phyloP scores from a whole-genome alignment of 1,140 invertebrate genomes.

The Protaetia brevitarsis region DNA sequence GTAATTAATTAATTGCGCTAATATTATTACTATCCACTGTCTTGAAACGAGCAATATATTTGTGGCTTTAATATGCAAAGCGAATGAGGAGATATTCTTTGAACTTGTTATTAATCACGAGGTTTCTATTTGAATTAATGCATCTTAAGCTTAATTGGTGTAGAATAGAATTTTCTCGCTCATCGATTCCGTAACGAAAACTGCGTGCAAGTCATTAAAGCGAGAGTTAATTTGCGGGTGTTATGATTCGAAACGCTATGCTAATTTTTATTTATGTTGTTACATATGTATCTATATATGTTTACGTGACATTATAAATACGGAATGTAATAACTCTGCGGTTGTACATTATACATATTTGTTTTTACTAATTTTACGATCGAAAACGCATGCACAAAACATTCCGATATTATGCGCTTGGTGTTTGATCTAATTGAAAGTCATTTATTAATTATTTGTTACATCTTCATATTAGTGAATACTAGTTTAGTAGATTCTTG shows the following conservation, averaged over 20 bases:
- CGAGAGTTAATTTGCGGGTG: not conserved
- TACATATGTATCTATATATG: no score
- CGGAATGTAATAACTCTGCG: no score
- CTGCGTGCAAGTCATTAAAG: not conserved
- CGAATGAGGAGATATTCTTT: not conserved
- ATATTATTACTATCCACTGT: not conserved
- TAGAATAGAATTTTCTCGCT: not conserved
- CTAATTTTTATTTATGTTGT: not conserved
- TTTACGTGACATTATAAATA: no score
- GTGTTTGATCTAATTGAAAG: not conserved
- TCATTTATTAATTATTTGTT: not conserved
- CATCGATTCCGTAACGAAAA: not conserved
- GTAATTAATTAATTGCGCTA: not conserved
- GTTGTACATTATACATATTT: no score
- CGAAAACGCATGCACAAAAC: not conserved
- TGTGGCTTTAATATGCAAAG: not conserved
- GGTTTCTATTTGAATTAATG: constrained; percentile 1
- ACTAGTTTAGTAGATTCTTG: not conserved
- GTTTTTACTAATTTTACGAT: not conserved
- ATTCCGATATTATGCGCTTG: not conserved
- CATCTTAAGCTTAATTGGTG: constrained; percentile 3
- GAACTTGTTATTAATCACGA: constrained; percentile 2
- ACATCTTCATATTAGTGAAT: not conserved
- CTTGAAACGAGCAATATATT: not conserved
- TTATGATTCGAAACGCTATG: not conserved